phyloP scores from a whole-genome alignment of 2,888 invertebrate genomes.

The Seira musarum region DNA sequence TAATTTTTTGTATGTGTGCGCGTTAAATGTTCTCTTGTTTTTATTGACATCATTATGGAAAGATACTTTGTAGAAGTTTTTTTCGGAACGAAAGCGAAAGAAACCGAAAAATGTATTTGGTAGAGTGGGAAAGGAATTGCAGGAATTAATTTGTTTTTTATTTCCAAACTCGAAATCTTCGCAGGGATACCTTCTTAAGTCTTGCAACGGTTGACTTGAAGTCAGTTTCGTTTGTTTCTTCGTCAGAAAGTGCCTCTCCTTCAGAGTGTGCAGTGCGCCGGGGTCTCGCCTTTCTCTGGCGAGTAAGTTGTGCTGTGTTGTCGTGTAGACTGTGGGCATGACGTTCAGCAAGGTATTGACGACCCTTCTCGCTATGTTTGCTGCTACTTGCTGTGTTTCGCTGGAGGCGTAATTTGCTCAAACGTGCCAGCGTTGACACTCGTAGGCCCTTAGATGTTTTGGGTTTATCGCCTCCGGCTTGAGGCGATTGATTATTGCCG shows the following conservation, averaged over 20 bases:
- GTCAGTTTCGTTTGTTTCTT: slow-evolving; percentile 77
- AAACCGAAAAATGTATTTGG: too few relatives aligned
- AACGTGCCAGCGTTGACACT: slow-evolving; percentile 67
- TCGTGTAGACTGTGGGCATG: slow-evolving; percentile 69
- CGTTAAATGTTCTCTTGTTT: neutral
- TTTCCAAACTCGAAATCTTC: slow-evolving; percentile 86
- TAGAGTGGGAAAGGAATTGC: too few relatives aligned
- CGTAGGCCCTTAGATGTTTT: slow-evolving; percentile 66
- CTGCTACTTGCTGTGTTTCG: slow-evolving; percentile 51
- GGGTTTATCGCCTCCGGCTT: slow-evolving; percentile 58
- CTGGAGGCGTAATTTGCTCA: slow-evolving; percentile 64
- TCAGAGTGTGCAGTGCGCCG: slow-evolving; percentile 82
- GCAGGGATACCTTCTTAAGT: slow-evolving; percentile 84
- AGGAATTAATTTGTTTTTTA: too few relatives aligned
- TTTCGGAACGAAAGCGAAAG: too few relatives aligned
- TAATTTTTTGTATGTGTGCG: neutral
- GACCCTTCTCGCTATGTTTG: slow-evolving; percentile 65
- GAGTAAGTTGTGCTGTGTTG: slow-evolving; percentile 62
- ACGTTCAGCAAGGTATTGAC: slow-evolving; percentile 67
- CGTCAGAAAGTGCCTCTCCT: slow-evolving; percentile 80
- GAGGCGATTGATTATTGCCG: slow-evolving; percentile 57
- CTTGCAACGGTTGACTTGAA: slow-evolving; percentile 83
- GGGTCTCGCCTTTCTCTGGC: slow-evolving; percentile 73
- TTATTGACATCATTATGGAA: neutral
- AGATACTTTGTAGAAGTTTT: too few relatives aligned